phyloP scores from a whole-genome alignment of 2,113 vertebrate species.

The Heptranchias perlo region DNA sequence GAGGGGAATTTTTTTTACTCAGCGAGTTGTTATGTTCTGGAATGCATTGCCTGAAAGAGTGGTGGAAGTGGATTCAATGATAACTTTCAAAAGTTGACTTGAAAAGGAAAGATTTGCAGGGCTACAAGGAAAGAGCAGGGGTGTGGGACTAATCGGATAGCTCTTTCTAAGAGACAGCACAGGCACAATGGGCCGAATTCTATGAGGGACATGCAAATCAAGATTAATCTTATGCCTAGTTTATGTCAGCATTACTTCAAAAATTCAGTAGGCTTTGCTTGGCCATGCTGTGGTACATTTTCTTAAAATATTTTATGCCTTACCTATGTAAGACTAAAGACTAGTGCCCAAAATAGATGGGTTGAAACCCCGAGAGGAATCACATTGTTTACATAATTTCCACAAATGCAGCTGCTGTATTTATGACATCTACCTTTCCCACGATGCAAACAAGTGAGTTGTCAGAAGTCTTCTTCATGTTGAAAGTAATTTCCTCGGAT shows the following conservation, averaged over 20 bases:
- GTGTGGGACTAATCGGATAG: no score
- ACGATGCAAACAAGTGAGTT: not conserved
- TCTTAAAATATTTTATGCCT: not conserved
- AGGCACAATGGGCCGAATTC: no score
- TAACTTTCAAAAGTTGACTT: no score
- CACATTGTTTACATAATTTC: not conserved
- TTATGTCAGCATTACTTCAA: not conserved
- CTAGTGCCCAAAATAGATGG: not conserved
- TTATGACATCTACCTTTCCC: not conserved
- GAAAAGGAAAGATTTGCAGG: no score
- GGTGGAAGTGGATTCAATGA: no score
- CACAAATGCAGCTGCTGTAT: not conserved
- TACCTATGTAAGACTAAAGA: not conserved
- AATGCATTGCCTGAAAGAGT: no score
- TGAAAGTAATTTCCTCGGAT: not conserved
- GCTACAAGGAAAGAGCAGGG: no score
- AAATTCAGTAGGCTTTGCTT: not conserved
- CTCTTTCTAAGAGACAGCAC: no score
- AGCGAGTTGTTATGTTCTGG: no score
- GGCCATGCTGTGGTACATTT: not conserved
- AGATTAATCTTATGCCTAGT: not conserved
- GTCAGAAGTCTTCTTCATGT: not conserved
- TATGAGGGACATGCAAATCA: not conserved
- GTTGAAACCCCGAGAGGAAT: not conserved
- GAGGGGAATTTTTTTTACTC: no score